phyloP scores from a whole-genome alignment of 64 coral and sea anemone genomes.

The Pocillopora verrucosa region DNA sequence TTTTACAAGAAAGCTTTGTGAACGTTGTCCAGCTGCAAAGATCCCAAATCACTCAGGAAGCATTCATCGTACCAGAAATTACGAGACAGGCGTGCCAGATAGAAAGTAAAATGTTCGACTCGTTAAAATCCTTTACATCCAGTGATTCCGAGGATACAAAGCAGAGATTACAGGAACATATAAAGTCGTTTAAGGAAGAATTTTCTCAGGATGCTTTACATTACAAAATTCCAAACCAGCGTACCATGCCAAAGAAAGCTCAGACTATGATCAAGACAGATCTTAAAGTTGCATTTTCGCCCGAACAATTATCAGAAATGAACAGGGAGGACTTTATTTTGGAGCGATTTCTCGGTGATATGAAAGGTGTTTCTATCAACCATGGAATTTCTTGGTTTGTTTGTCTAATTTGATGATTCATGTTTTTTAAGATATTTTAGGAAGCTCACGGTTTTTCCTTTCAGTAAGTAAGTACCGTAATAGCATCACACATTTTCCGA shows the following conservation, averaged over 20 bases:
- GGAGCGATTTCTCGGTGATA: constrained; percentile 42
- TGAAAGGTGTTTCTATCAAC: constrained; percentile 46
- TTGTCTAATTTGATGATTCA: not conserved
- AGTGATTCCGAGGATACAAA: not conserved
- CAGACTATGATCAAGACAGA: constrained; percentile 13
- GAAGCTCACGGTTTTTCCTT: no score
- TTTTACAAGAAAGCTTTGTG: constrained; percentile 33
- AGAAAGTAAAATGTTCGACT: not conserved
- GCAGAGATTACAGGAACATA: not conserved
- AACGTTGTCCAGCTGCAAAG: constrained; percentile 26
- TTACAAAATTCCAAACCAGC: not conserved
- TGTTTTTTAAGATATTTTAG: not conserved
- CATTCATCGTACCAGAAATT: not conserved
- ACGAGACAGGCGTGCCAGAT: not conserved
- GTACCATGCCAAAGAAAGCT: not conserved
- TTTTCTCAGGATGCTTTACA: constrained; percentile 6
- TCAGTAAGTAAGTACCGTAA: no score
- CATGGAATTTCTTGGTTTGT: constrained; percentile 55
- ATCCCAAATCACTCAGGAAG: not conserved
- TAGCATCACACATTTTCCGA: no score
- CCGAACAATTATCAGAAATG: not conserved
- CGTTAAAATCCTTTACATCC: not conserved
- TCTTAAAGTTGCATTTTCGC: not conserved
- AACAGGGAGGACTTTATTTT: not conserved
- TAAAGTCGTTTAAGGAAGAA: not conserved